A percentile compares a stretch with the other conserved stretches of the same genome.
These are phyloP conservation scores for Leptoteleia sp. DNA, from an alignment of 1,140 invertebrate genomes.

Conservation along the genomic window DNA sequence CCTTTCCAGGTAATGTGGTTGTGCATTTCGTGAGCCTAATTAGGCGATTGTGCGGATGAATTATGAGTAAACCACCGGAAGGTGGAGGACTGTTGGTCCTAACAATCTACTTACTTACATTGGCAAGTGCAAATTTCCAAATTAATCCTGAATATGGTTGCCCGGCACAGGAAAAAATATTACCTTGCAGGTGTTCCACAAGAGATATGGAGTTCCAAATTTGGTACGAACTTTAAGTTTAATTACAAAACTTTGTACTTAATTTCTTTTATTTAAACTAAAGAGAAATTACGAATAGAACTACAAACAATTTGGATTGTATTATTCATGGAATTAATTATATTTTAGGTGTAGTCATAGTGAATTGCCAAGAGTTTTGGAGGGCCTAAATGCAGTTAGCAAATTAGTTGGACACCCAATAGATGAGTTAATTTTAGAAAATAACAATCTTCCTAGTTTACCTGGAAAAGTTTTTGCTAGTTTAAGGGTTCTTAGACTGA, in stretches of 20 bases:
- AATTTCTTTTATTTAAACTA: too few species aligned
- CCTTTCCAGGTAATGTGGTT: conserved; percentile 62
- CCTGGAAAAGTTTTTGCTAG: conserved; percentile 89
- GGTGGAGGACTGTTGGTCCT: conserved; percentile 71
- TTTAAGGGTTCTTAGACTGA: conserved; percentile 87
- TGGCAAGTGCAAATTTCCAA: conserved; percentile 60
- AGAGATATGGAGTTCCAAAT: conserved; percentile 86
- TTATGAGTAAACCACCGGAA: conserved; percentile 76
- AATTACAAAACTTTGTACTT: too few species aligned
- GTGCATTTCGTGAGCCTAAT: conserved; percentile 34
- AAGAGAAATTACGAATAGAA: too few species aligned
- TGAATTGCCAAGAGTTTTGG: conserved; percentile 87
- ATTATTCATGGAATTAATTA: too few species aligned
- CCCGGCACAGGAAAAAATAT: conserved; percentile 84
- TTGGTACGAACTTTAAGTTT: too few species aligned
- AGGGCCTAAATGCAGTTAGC: conserved; percentile 87
- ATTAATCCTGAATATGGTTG: conserved; percentile 80
- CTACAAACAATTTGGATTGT: too few species aligned
- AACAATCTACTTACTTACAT: conserved; percentile 66
- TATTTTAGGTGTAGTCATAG: conserved; percentile 92
- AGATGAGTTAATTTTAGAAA: conserved; percentile 92
- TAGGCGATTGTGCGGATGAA: conserved; percentile 72
- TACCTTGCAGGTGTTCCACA: conserved; percentile 86
- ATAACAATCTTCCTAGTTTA: conserved; percentile 90
- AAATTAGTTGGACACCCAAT: conserved; percentile 86